Conservation (phyloP, 2,113 vertebrate genomes). For the Gasterosteus nipponicus region DNA sequence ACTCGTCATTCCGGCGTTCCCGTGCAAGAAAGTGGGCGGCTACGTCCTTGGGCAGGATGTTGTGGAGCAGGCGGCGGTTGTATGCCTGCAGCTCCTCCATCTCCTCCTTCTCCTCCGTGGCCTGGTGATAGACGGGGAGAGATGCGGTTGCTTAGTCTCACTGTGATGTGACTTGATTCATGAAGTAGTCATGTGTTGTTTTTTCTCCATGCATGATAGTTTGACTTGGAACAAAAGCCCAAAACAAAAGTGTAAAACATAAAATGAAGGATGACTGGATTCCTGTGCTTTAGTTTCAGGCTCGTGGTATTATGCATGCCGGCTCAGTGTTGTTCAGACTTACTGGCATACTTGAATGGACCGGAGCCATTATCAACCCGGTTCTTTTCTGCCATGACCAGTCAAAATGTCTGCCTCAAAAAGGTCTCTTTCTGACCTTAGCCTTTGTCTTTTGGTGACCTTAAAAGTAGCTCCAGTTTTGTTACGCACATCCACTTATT, state of each 20-base stretch:
- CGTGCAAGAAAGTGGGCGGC: slow-evolving; percentile 93
- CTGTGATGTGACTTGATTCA: slow-evolving; percentile 6
- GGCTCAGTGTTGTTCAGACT: neutral
- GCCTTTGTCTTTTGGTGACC: neutral
- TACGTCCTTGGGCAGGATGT: slow-evolving; percentile 97
- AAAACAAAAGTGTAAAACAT: neutral
- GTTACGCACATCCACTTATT: neutral
- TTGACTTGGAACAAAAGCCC: neutral
- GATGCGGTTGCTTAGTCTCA: slow-evolving; percentile 7
- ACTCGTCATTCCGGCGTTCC: slow-evolving; percentile 93
- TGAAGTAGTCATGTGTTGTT: neutral
- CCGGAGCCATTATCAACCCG: neutral
- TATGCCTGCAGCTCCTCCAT: slow-evolving; percentile 99
- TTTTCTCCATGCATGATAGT: slow-evolving; percentile 1
- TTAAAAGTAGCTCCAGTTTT: neutral
- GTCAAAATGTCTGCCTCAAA: slow-evolving; percentile 9
- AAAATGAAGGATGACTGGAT: neutral
- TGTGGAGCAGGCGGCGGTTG: slow-evolving; percentile 94
- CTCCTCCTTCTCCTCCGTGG: slow-evolving; percentile 97
- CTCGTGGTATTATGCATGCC: neutral
- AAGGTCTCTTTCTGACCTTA: neutral
- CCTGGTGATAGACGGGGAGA: slow-evolving; percentile 77
- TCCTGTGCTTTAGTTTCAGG: slow-evolving; percentile 4
- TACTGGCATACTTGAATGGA: neutral
- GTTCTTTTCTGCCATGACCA: neutral